Evolutionary conservation across 2,888 invertebrate genomes (phyloP).

Genomic region (Cheiracanthium punctorium): DNA sequence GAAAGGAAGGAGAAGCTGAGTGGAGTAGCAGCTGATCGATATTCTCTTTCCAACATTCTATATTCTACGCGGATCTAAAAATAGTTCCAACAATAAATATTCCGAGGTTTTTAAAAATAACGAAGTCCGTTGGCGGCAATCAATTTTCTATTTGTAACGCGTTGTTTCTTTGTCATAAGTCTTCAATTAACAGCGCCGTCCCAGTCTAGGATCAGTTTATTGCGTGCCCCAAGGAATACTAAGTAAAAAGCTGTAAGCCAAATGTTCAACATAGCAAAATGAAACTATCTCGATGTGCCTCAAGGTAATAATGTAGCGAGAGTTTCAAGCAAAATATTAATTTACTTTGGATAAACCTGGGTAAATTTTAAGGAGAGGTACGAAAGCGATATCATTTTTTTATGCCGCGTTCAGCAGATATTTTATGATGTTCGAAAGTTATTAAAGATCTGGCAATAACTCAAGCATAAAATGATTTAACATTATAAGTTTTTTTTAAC

Average conservation of each 20-base stretch:
- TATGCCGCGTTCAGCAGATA: too few species aligned
- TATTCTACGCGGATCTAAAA: slow-evolving; percentile 46
- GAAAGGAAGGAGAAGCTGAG: too few species aligned
- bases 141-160: slow-evolving; percentile 40
- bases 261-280: not conserved
- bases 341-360: too few species aligned
- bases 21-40: not conserved
- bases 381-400: too few species aligned
- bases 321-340: too few species aligned
- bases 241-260: not conserved
- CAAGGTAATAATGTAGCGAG: not conserved
- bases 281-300: not conserved
- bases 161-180: slow-evolving; percentile 3
- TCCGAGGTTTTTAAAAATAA: slow-evolving; percentile 67
- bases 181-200: not conserved
- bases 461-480: too few species aligned
- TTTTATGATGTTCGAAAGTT: too few species aligned
- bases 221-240: not conserved
- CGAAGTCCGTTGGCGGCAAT: slow-evolving; percentile 51
- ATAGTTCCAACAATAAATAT: slow-evolving; percentile 61
- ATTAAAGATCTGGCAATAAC: too few species aligned
- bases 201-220: not conserved
- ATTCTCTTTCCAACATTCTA: slow-evolving; percentile 4
- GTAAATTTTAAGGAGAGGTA: too few species aligned
- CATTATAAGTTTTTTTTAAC: too few species aligned